A percentile compares a stretch with the other conserved stretches of the same genome.
Conservation (phyloP, 1,140 invertebrate genomes). For the Pachyrhynchus sulphureomaculatus region DNA sequence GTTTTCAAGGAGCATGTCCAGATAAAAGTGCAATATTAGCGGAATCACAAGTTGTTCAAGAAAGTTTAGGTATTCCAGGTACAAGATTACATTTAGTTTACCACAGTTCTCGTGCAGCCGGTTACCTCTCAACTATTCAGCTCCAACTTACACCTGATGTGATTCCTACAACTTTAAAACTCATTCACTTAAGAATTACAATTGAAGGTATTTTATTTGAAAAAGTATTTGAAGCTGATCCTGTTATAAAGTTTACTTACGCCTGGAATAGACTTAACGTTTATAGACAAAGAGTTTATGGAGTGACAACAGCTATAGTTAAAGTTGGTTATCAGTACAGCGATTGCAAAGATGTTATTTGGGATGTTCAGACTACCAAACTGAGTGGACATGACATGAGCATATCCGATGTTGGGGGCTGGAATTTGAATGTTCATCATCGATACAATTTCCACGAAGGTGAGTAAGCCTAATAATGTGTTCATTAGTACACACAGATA, state of each 20-base stretch:
- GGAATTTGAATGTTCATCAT: conserved; percentile 97
- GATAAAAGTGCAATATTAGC: conserved; percentile 89
- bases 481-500: background rate
- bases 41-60: conserved; percentile 94
- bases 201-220: conserved; percentile 94
- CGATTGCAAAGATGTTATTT: conserved; percentile 90
- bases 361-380: conserved; percentile 94
- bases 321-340: conserved; percentile 95
- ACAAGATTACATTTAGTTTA: conserved; percentile 93
- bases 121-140: conserved; percentile 93
- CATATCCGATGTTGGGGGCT: conserved; percentile 92
- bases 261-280: conserved; percentile 95
- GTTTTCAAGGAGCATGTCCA: conserved; percentile 92
- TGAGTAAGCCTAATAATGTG: conserved; percentile 45
- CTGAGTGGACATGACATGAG: conserved; percentile 94
- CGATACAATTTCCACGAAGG: conserved; percentile 97
- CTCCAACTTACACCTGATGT: conserved; percentile 86
- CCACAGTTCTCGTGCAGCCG: conserved; percentile 87
- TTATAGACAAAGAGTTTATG: conserved; percentile 93
- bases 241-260: conserved; percentile 93
- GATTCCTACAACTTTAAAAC: conserved; percentile 76
- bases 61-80: conserved; percentile 89
- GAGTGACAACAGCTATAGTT: conserved; percentile 86
- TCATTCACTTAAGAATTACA: conserved; percentile 87
- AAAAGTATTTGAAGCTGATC: conserved; percentile 92